These are phyloP conservation scores for Mycetomoellerius zeteki DNA, from an alignment of 1,140 invertebrate species.

Conservation along the genomic window DNA sequence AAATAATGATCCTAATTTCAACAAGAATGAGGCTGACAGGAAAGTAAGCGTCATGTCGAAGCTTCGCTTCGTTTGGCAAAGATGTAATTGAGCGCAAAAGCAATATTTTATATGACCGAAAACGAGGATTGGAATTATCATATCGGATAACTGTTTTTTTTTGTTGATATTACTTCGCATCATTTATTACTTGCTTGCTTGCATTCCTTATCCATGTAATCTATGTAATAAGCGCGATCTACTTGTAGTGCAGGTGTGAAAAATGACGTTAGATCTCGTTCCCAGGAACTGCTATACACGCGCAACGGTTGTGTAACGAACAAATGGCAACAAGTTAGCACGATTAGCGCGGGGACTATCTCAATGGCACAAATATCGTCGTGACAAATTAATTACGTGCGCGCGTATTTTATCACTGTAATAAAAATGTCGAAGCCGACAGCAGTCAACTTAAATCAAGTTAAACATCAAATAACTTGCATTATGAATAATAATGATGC, in stretches of 20 bases:
- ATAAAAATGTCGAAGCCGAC: neutral
- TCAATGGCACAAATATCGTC: conserved; percentile 17
- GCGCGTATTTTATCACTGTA: conserved; percentile 20
- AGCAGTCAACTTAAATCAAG: conserved; percentile 15
- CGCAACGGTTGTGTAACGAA: conserved; percentile 54
- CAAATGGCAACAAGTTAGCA: conserved; percentile 31
- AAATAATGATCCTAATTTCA: conserved; percentile 38
- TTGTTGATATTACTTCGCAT: neutral
- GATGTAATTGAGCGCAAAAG: conserved; percentile 44
- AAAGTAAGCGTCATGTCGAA: neutral
- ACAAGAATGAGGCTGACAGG: neutral
- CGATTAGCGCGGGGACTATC: conserved; percentile 47
- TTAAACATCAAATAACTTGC: neutral
- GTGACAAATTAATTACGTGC: conserved; percentile 59
- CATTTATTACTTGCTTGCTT: neutral
- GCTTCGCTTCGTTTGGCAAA: conserved; percentile 42
- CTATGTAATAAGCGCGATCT: neutral
- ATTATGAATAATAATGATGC: conserved; percentile 13
- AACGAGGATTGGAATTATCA: conserved; percentile 3
- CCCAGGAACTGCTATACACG: conserved; percentile 6
- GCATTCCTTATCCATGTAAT: neutral
- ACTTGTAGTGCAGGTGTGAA: conserved; percentile 50
- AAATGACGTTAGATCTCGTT: conserved; percentile 47
- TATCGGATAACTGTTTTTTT: neutral
- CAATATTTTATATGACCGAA: conserved; percentile 12